Evolutionary conservation across 2,113 vertebrate genomes (phyloP), one percentile per base, ranked within the genome.

Genomic region (Dipodomys stephensi): DNA sequence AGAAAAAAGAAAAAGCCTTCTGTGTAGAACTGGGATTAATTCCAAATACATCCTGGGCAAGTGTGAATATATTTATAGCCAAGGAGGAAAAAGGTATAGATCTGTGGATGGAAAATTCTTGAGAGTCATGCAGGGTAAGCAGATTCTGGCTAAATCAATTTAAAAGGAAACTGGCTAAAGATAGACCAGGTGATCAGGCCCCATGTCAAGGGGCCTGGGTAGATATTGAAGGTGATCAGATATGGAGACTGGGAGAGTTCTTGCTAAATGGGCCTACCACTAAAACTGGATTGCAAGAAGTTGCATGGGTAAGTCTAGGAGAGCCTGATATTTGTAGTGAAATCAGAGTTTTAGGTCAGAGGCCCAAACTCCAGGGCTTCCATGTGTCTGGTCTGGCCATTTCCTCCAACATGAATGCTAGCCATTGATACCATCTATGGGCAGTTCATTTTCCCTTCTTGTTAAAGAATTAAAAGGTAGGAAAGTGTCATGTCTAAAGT

Each of bases 271-370:
- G 8, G 13, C 1, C 16, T 71, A 35, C 3, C 30, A 44, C 35
- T 46, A 25, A 67, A 79, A 32, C 44, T 60, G 2, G 13, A 30
- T 79, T 84, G 11, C 1, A 79, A 35, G 57, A 12, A 84, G 30
- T 4, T 25, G 2, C 5, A 62, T 22, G 44, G 28, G n/a, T 18
- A 22, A 19, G 12, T 4, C n/a, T 28, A 57, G 30, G 11, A 46
- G 7, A 71, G 23, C 4, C 25, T 46, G 30, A 20, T 8, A 4
- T 77, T 72, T 32, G 28, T 64, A 46, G 73, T 60, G 23, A 67
- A 28, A 7, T 18, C 6, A 7, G 0, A 32, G 0, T 0, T 15
- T 57, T 57, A 57, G 53, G 15, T 4, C 53, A 4, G 2, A 57
- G 15, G 53, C 53, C 53, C 15, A 57, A 57, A 57, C 53, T 57